These are phyloP conservation scores for Heloderma charlesbogerti DNA, from an alignment of 2,113 vertebrate species.

Conservation along the genomic window DNA sequence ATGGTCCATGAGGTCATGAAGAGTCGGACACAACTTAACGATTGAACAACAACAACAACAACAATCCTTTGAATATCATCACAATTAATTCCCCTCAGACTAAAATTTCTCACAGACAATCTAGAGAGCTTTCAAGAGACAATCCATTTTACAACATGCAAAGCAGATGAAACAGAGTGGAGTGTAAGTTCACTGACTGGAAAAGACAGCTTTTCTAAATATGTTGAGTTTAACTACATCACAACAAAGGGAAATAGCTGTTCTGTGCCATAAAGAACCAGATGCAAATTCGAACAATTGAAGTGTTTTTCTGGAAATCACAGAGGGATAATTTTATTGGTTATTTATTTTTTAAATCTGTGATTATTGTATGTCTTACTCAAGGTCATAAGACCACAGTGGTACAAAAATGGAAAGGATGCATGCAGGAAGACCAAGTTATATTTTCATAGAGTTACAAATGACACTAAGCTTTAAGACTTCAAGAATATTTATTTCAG, in stretches of 20 bases:
- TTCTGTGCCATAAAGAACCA: background rate
- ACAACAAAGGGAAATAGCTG: background rate
- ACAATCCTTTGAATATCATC: background rate
- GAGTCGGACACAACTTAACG: no score
- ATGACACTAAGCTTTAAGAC: background rate
- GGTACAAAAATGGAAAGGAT: background rate
- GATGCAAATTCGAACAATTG: background rate
- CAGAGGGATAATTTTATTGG: background rate
- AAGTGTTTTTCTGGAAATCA: background rate
- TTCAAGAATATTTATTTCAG: background rate
- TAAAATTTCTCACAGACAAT: background rate
- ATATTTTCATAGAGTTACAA: background rate
- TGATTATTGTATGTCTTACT: background rate
- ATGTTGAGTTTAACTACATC: background rate
- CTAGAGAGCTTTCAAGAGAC: background rate
- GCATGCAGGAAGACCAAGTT: background rate
- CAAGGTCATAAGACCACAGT: background rate
- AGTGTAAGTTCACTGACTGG: background rate
- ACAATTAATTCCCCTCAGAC: background rate
- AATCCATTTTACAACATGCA: background rate
- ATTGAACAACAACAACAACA: no score
- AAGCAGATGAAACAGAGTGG: background rate
- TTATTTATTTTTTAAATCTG: background rate
- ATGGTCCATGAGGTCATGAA: no score
- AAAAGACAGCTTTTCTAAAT: background rate